These are phyloP conservation scores for Plemyria rubiginata DNA, from an alignment of 2,888 invertebrate genomes.

Conservation along the genomic window DNA sequence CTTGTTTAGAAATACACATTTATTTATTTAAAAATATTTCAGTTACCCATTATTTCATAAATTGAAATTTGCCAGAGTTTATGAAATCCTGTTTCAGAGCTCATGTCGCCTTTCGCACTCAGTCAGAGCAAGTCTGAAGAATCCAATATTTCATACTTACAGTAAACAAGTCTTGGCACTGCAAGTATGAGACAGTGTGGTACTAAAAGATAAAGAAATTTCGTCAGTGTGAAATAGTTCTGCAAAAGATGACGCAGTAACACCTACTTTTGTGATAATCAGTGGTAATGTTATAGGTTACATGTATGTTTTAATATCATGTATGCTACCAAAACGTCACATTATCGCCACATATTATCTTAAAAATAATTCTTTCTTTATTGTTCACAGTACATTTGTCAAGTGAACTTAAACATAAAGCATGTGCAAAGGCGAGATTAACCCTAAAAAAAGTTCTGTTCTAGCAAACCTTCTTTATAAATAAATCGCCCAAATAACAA, in stretches of 20 bases:
- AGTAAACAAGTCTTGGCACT: conserved; percentile 53
- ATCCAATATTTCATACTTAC: conserved; percentile 72
- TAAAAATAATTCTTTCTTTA: too few relatives aligned
- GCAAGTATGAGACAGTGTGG: conserved; percentile 56
- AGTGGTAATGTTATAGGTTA: background rate
- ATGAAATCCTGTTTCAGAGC: conserved; percentile 22
- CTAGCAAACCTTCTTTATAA: background rate
- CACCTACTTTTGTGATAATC: conserved; percentile 2
- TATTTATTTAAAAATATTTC: background rate
- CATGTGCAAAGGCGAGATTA: too few relatives aligned
- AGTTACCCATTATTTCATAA: background rate
- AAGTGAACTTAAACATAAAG: too few relatives aligned
- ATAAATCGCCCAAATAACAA: too few relatives aligned
- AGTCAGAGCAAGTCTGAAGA: conserved; percentile 32
- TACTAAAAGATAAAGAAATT: conserved; percentile 61
- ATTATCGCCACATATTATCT: too few relatives aligned
- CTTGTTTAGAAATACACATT: too few relatives aligned
- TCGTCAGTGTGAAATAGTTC: conserved; percentile 37
- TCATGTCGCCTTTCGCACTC: conserved; percentile 40
- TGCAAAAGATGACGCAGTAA: conserved; percentile 12
- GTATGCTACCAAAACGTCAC: too few relatives aligned
- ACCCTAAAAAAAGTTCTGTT: too few relatives aligned
- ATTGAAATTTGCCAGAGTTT: conserved; percentile 6
- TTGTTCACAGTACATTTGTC: too few relatives aligned
- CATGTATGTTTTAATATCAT: too few relatives aligned